Base-by-base conservation (phyloP, 2,888 invertebrate genomes). In the Hydropsyche betteni region DNA sequence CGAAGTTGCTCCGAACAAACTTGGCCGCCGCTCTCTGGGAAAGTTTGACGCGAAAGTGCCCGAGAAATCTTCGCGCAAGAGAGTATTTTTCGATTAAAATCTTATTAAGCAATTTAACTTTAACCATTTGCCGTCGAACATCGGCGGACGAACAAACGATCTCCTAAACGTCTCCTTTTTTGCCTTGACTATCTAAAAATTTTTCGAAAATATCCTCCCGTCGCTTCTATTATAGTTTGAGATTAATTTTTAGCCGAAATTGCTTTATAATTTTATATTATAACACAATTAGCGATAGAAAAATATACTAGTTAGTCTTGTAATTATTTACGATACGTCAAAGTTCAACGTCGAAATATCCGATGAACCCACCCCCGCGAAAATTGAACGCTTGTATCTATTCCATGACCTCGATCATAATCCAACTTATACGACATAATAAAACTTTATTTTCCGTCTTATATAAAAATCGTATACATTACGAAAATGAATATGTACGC, bases 81-180 rank as follows among this genome's bases (percentile, higher is more conserved):
- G 36, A 64, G 34, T 34, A 64, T 64, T 64, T 64, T 64, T 64
- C 64, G 64, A 64, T 64, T 64, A 64, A 64, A 64, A 64, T 64
- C 64, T 64, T 64, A 64, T 64, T 64, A 64, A 64, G 64, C 64
- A 64, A 64, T 64, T 64, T 64, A 64, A 64, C 64, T 64, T 64
- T 64, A 33, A 64, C 64, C 64, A 64, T 64, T 64, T n/a, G 64
- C 33, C 64, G 64, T 64, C 64, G 36, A 64, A 64, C 34, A 24
- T 64, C 64, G 36, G 10, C 6, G 36, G 10, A 44, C 64, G 8
- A 36, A 64, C 64, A 64, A 64, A 64, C 34, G 64, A 64, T 64
- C 64, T 36, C 10, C 14, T 8, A 34, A 64, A 64, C 64, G 12
- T 64, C 34, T 64, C n/a, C 44, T 44, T 44, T 64, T 64, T 36